These are phyloP conservation scores for Rallus crepitans DNA, from an alignment of 2,797 vertebrate species.

Conservation along the genomic window DNA sequence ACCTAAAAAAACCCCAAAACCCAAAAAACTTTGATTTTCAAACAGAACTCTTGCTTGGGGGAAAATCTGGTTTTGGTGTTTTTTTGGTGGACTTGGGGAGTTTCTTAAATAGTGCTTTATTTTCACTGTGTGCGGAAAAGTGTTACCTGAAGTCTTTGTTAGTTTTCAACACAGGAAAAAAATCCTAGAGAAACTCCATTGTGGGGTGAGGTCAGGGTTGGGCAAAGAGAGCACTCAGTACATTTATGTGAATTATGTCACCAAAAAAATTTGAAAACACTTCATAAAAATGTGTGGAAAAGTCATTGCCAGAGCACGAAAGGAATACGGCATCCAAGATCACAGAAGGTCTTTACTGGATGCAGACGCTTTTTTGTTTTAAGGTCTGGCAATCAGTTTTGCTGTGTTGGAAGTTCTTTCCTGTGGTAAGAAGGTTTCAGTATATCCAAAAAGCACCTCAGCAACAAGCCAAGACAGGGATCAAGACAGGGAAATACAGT, in stretches of 20 bases:
- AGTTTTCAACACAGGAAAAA: neutral
- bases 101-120: neutral
- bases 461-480: constrained; percentile 49
- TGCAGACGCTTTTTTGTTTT: neutral
- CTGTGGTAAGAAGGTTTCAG: neutral
- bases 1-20: neutral
- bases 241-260: neutral
- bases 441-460: constrained; percentile 47
- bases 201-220: neutral
- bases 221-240: neutral
- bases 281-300: neutral
- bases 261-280: neutral
- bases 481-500: constrained; percentile 16
- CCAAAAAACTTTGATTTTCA: neutral
- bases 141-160: neutral
- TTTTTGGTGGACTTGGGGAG: too few species aligned
- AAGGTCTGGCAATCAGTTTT: neutral
- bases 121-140: neutral
- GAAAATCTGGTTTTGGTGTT: neutral
- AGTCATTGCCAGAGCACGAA: neutral
- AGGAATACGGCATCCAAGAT: neutral
- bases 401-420: constrained; percentile 1
- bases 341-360: neutral
- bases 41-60: neutral
- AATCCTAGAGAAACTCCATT: neutral